Evolutionary conservation across 1,140 invertebrate species (phyloP), one percentile per base, ranked within the genome.

Genomic region (Tribolium castaneum): DNA sequence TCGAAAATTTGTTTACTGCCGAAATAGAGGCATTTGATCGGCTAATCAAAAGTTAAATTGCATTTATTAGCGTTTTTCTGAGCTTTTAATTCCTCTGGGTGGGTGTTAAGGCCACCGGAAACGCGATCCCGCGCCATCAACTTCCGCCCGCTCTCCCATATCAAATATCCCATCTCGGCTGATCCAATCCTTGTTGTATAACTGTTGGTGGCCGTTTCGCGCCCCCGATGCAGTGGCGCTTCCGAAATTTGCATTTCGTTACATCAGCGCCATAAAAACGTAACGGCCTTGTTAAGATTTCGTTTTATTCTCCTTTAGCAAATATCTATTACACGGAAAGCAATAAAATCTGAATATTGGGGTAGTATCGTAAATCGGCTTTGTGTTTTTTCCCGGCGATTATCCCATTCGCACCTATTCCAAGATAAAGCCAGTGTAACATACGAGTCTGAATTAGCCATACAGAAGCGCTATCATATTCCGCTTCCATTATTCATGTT

Each of bases 161-260:
- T 45, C 39, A 45, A 45, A 45, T 45, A 10, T 35, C 30, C 59
- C 25, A 66, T 66, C 59, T 22, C 56, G 22, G 7, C 16, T 12
- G 39, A 45, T 45, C 59, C 59, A 12, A 66, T 66, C 59, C 39
- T 45, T 45, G 39, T 45, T n/a, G 54, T 59, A 25, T 59, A 59
- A 59, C 54, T 59, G 6, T 14, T 25, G 54, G 13, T n/a, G 22
- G 14, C 59, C 4, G 12, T 66, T 66, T 66, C 25, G 59, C 34
- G 45, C 59, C 59, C n/a, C n/a, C 6, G 12, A 66, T 66, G 59
- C 59, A 66, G 30, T 30, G 7, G 10, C 25, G 59, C 9, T 66
- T 66, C 25, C 22, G 30, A 34, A 35, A 79, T 79, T 79, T 79
- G 78, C 78, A 79, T 79, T 79, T 75, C 76, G 78, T 79, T 70